These are phyloP conservation scores for Bombyx mori DNA, from an alignment of 1,140 invertebrate genomes.

Conservation along the genomic window DNA sequence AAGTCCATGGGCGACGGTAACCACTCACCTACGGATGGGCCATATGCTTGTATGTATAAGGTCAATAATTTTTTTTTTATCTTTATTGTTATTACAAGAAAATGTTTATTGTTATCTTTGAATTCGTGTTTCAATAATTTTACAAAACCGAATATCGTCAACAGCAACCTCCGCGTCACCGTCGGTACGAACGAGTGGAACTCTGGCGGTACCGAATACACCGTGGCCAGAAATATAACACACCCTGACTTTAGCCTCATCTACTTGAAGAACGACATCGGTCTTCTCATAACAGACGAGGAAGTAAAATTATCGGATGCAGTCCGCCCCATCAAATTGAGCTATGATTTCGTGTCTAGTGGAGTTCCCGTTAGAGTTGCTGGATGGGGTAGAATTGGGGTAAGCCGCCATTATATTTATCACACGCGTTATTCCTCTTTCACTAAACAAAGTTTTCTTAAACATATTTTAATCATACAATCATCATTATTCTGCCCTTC, in stretches of 20 bases:
- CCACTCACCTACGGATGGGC: no score
- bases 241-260: slow-evolving; percentile 23
- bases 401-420: slow-evolving; percentile 12
- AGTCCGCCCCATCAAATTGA: slow-evolving; percentile 17
- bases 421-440: no score
- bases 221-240: slow-evolving; percentile 19
- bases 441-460: no score
- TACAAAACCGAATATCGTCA: no score
- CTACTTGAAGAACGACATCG: slow-evolving; percentile 35
- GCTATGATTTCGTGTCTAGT: slow-evolving; percentile 17
- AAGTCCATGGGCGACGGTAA: no score
- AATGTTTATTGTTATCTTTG: no score
- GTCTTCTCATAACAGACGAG: slow-evolving; percentile 21
- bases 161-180: slow-evolving; percentile 25
- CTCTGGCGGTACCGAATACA: slow-evolving; percentile 22
- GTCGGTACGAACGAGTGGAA: slow-evolving; percentile 36
- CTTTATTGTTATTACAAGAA: no score
- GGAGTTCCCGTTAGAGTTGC: slow-evolving; percentile 24
- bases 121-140: no score
- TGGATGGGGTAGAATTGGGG: slow-evolving; percentile 36
- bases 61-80: no score
- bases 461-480: no score
- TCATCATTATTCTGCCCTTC: no score
- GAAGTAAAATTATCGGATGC: slow-evolving; percentile 14
- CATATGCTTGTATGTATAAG: no score